These are phyloP conservation scores for Ceyx erithaca DNA, from an alignment of 2,797 vertebrate genomes.

Conservation along the genomic window DNA sequence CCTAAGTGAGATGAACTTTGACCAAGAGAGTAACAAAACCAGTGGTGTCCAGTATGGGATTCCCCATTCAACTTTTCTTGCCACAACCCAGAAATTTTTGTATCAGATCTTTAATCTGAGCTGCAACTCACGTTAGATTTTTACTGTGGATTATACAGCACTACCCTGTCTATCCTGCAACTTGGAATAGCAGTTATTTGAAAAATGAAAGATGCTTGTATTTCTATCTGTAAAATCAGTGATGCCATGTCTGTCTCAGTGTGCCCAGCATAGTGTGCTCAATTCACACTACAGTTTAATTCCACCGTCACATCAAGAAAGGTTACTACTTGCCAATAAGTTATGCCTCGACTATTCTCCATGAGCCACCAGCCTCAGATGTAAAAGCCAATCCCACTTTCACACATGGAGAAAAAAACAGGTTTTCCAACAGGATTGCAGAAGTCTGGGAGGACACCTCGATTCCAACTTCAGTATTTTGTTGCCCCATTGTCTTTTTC, in stretches of 20 bases:
- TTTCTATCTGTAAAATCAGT: not conserved
- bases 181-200: not conserved
- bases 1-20: not conserved
- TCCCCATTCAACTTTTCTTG: not conserved
- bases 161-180: not conserved
- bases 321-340: not conserved
- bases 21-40: not conserved
- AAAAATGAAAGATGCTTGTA: not conserved
- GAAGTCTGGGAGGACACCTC: not conserved
- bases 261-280: not conserved
- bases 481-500: not conserved
- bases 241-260: not conserved
- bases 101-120: not conserved
- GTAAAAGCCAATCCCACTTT: fast-evolving
- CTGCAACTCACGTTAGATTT: not conserved
- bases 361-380: not conserved
- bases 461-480: not conserved
- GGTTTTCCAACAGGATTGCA: not conserved
- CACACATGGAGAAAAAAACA: not conserved
- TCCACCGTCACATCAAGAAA: not conserved
- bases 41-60: not conserved
- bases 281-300: not conserved
- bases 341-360: not conserved
- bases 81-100: not conserved
- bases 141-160: not conserved